Evolutionary conservation across 1,140 invertebrate species (phyloP).

Genomic region (Drosophila repletoides): DNA sequence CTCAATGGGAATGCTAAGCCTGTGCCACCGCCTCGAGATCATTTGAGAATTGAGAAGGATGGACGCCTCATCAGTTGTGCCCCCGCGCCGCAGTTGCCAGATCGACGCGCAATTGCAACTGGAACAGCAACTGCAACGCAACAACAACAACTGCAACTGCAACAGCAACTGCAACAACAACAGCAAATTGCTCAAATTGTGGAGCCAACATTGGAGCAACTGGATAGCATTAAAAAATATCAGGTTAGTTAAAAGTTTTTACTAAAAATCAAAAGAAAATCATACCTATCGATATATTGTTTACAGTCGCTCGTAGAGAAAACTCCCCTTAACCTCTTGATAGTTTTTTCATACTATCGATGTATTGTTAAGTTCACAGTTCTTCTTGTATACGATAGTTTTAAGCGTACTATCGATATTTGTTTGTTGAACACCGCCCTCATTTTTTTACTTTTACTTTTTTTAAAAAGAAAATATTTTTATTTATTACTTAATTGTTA

Average conservation of each 20-base stretch:
- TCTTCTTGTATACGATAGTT: no score
- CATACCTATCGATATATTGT: no score
- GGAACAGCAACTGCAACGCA: constrained; percentile 59
- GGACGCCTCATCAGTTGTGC: constrained; percentile 86
- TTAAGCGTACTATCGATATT: no score
- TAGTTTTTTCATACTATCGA: no score
- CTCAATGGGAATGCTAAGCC: constrained; percentile 85
- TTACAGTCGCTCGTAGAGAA: no score
- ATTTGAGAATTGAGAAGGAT: constrained; percentile 85
- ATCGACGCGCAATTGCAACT: constrained; percentile 83
- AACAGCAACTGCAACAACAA: constrained; percentile 67
- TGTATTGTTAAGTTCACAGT: no score
- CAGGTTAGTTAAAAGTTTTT: constrained; percentile 92
- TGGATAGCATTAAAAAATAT: constrained; percentile 95
- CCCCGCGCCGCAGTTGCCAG: constrained; percentile 87
- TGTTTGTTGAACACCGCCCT: no score
- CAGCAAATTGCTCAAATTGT: constrained; percentile 83
- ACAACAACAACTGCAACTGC: constrained; percentile 68
- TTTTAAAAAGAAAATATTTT: no score
- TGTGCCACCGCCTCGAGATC: constrained; percentile 89
- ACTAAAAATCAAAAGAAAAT: no score
- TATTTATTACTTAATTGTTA: no score
- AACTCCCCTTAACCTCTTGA: no score
- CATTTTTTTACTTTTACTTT: no score
- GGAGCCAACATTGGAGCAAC: constrained; percentile 91